Evolutionary conservation across 2,797 vertebrate genomes (phyloP).

Genomic region (Silurus lanzhouensis): DNA sequence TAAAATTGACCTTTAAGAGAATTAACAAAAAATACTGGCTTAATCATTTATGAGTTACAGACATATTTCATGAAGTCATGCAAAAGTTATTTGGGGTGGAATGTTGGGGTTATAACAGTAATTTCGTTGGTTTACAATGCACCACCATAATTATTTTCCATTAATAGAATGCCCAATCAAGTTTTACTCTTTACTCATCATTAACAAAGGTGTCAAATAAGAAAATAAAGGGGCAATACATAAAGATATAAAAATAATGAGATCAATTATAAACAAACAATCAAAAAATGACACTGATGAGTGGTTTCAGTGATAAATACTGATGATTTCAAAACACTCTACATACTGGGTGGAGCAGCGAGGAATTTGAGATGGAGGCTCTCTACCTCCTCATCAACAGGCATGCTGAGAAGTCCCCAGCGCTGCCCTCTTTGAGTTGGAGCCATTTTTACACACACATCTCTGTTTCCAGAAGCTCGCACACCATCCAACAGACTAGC

Average conservation of each 20-base stretch:
- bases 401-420: conserved; percentile 96
- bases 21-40: too few species aligned
- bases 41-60: too few species aligned
- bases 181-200: not conserved
- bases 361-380: conserved; percentile 95
- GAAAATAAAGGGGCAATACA: not conserved
- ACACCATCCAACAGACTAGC: conserved; percentile 96
- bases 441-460: conserved; percentile 98
- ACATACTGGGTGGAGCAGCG: conserved; percentile 93
- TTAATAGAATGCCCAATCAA: not conserved
- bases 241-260: not conserved
- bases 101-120: not conserved
- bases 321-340: not conserved
- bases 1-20: too few species aligned
- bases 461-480: conserved; percentile 95
- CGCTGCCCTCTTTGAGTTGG: conserved; percentile 91
- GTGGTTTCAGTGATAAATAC: not conserved
- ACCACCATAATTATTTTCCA: not conserved
- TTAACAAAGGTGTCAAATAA: not conserved
- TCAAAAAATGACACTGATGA: not conserved
- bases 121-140: not conserved
- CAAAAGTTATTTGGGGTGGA: not conserved
- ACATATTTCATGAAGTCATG: too few species aligned
- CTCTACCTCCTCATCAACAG: conserved; percentile 98
- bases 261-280: not conserved